Evolutionary conservation across 2,113 vertebrate species (phyloP), one percentile per base, ranked within the genome.

Genomic region (Tyrannus savana): DNA sequence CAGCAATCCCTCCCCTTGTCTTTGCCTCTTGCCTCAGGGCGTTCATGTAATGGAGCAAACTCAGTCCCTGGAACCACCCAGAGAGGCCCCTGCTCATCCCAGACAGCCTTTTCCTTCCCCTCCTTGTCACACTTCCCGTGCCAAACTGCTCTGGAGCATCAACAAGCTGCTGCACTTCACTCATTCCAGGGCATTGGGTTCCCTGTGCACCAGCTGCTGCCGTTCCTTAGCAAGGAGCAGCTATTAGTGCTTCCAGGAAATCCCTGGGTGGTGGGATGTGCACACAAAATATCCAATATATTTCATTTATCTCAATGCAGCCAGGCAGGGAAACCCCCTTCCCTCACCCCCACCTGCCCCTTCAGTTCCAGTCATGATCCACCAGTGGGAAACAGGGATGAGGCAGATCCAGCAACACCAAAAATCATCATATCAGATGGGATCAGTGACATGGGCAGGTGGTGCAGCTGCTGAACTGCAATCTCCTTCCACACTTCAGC

Each of bases 131-230:
- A 3, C 10, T 39, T 39, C 72, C 76, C 13, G 0, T 3, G 1
- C 14, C 68, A 58, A 62, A 37, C 12, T 18, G 0, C 21, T 19
- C 24, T 15, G 10, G 56, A 37, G 68, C 37, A 7, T 7, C 6
- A 19, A 74, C 15, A 33, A 69, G 49, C 59, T 74, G 64, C 44
- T 59, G 63, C 5, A 3, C 84, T 47, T 35, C n/a, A 53, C 55
- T 55, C 9, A 0, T 18, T 23, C 6, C 30, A 3, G 17, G 6
- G n/a, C 37, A 0, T n/a, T 4, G 3, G 9, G 15, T 25, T 50
- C 52, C 30, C 11, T 0, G 4, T 10, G 37, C 39, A 46, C 12
- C 59, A 5, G 19, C 4, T 46, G n/a, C 55, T 72, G 58, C 49
- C 0, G 0, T 15, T 58, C 15, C n/a, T 66, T 14, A 19, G 63